Percentiles rank a stretch among this genome's conserved stretches.
Evolutionary conservation across 2,888 invertebrate genomes (phyloP).

Genomic region (Gastrophysa polygoni): DNA sequence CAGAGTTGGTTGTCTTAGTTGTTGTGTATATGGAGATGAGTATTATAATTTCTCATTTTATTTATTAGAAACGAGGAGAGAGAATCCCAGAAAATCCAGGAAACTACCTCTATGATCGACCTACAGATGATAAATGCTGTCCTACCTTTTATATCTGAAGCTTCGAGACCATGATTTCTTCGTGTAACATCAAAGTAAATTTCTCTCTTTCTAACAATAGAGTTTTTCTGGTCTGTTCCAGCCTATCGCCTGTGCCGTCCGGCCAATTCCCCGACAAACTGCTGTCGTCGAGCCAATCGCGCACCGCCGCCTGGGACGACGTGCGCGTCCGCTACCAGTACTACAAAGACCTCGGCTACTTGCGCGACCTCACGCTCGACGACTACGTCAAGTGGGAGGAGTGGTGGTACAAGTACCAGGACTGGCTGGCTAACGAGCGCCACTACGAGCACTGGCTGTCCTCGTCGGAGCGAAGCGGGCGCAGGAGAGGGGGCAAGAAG

Average conservation of each 20-base stretch:
- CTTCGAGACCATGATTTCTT: too few species aligned
- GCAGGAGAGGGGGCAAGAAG: slow-evolving; percentile 39
- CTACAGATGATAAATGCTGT: too few species aligned
- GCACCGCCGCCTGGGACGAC: slow-evolving; percentile 84
- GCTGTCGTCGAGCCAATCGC: slow-evolving; percentile 71
- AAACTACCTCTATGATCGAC: too few species aligned
- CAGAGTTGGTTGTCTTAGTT: too few species aligned
- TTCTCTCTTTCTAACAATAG: too few species aligned
- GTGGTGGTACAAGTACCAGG: slow-evolving; percentile 94
- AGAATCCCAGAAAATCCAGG: too few species aligned
- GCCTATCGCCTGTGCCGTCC: slow-evolving; percentile 70
- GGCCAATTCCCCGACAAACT: slow-evolving; percentile 83
- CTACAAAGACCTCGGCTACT: slow-evolving; percentile 85
- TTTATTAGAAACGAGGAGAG: too few species aligned
- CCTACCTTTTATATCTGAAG: too few species aligned
- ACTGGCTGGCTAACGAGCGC: slow-evolving; percentile 84
- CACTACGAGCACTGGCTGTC: slow-evolving; percentile 76
- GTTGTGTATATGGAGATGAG: too few species aligned
- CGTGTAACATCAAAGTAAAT: too few species aligned
- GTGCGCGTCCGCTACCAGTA: slow-evolving; percentile 87
- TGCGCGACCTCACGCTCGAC: slow-evolving; percentile 76
- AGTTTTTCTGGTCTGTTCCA: too few species aligned
- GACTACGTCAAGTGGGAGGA: slow-evolving; percentile 94
- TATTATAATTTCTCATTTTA: too few species aligned
- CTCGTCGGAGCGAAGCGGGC: slow-evolving; percentile 54